Base-by-base conservation (phyloP, 2,888 invertebrate genomes). In the Chamaedrilus cognettii region DNA sequence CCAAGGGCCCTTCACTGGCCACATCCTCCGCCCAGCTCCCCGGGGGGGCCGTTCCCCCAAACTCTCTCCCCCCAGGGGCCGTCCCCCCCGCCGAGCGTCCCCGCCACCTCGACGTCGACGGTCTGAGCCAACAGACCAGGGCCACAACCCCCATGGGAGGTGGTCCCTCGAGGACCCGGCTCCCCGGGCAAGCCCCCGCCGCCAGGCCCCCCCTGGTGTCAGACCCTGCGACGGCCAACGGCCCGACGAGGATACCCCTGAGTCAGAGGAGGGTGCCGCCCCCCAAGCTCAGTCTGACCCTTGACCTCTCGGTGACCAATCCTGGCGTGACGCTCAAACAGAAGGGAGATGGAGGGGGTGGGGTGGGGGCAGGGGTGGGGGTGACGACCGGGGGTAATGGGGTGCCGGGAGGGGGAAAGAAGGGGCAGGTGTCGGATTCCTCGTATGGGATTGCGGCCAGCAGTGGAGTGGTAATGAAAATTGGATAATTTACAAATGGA, bases 291-390 rank as follows among this genome's bases (percentile, higher is more conserved):
- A 74, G 73, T 56, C 65, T 74, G 42, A 74, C 74, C 50, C 69
- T 74, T 23, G 74, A 74, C 66, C 68, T 74, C 28, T 74, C 74
- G 42, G 67, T 74, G 33, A 70, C 73, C 26, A 71, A 72, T 60
- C 69, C 71, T 15, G 69, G 69, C 33, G 68, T 52, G 19, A 60
- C 65, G 15, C 26, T 59, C 34, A 60, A 55, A 23, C 60, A 58
- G 7, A 60, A 59, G 56, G 23, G 50, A 19, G 60, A 64, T 30
- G 19, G 35, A 3, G 3, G 19, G 32, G 23, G n/a, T n/a, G 15
- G 30, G 15, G 34, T 19, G 35, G 15, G 26, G 60, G 31, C 49
- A 2, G 35, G 60, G 19, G 26, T 7, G 2, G 11, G 19, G 4
- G 1, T 35, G 19, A 5, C 34, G 1, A 5, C 42, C 23, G 62